Percentiles rank a stretch among this genome's conserved stretches.
These are phyloP conservation scores for Prietella phreatophila DNA, from an alignment of 2,113 vertebrate species.

Conservation along the genomic window DNA sequence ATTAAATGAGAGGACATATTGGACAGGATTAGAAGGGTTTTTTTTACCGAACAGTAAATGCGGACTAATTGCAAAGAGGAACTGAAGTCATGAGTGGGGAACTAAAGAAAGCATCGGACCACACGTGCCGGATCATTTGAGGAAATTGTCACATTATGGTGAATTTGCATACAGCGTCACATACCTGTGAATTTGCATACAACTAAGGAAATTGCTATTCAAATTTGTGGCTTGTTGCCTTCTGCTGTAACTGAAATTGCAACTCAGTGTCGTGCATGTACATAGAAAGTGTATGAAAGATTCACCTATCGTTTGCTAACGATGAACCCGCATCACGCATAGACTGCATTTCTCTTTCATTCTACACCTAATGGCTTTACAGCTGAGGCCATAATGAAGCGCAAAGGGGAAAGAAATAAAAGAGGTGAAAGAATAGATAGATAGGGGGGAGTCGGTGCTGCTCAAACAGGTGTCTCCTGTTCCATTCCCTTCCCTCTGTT, in stretches of 20 bases:
- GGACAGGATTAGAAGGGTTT: too few species aligned
- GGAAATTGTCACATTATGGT: too few species aligned
- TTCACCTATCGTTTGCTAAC: background rate
- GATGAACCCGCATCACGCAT: background rate
- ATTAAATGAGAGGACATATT: background rate
- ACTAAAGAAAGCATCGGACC: too few species aligned
- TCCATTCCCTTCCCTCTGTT: slow-evolving; percentile 25
- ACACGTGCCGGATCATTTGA: too few species aligned
- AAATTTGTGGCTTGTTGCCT: background rate
- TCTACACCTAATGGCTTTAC: slow-evolving; percentile 27
- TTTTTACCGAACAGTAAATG: too few species aligned
- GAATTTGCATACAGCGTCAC: too few species aligned
- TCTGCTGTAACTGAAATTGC: background rate
- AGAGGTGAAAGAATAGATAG: slow-evolving; percentile 11
- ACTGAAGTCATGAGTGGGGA: too few species aligned
- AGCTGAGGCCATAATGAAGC: slow-evolving; percentile 8
- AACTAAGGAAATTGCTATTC: background rate
- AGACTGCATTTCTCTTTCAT: background rate
- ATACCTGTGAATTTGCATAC: too few species aligned
- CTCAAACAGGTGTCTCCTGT: slow-evolving; percentile 54
- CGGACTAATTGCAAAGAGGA: too few species aligned
- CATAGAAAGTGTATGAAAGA: background rate
- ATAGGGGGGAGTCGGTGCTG: background rate
- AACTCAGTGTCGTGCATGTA: background rate
- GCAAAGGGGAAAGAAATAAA: slow-evolving; percentile 13